Evolutionary conservation across 2,888 invertebrate genomes (phyloP).

Genomic region (Synergus gifuensis): DNA sequence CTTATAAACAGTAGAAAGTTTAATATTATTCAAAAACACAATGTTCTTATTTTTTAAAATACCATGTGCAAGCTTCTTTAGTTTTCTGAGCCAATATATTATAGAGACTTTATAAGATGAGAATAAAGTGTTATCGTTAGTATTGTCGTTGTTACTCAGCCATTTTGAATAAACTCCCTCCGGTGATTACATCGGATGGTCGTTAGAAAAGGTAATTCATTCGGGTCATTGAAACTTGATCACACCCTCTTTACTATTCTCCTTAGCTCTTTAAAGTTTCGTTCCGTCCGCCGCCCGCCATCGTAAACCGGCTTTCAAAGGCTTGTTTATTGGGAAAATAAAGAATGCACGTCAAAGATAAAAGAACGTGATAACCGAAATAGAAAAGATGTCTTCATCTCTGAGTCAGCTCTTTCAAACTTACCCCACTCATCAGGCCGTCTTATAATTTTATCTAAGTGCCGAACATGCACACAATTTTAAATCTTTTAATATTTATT

Average conservation of each 20-base stretch:
- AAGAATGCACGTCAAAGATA: slow-evolving; percentile 14
- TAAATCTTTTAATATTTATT: too few relatives aligned
- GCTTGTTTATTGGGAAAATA: slow-evolving; percentile 39
- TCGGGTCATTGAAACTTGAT: slow-evolving; percentile 51
- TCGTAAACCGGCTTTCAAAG: slow-evolving; percentile 51
- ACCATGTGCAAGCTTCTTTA: neutral
- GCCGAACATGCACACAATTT: neutral
- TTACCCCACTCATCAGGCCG: neutral
- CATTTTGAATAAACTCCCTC: slow-evolving; percentile 35
- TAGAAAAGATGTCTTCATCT: slow-evolving; percentile 20
- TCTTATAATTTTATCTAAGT: neutral
- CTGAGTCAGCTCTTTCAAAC: neutral
- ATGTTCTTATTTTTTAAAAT: too few relatives aligned
- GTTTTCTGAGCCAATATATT: neutral
- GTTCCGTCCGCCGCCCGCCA: slow-evolving; percentile 42
- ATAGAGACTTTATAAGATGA: neutral
- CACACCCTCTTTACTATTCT: slow-evolving; percentile 48
- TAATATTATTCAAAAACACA: too few relatives aligned
- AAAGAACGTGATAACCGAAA: slow-evolving; percentile 7
- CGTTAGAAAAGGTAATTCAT: slow-evolving; percentile 54
- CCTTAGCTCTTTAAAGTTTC: slow-evolving; percentile 47
- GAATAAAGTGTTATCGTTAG: neutral
- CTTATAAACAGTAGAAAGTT: neutral
- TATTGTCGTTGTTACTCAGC: slow-evolving; percentile 8
- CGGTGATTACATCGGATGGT: slow-evolving; percentile 52